Evolutionary conservation across 2,113 vertebrate genomes (phyloP), one percentile per base, ranked within the genome.

Genomic region (Psephotus haematonotus): DNA sequence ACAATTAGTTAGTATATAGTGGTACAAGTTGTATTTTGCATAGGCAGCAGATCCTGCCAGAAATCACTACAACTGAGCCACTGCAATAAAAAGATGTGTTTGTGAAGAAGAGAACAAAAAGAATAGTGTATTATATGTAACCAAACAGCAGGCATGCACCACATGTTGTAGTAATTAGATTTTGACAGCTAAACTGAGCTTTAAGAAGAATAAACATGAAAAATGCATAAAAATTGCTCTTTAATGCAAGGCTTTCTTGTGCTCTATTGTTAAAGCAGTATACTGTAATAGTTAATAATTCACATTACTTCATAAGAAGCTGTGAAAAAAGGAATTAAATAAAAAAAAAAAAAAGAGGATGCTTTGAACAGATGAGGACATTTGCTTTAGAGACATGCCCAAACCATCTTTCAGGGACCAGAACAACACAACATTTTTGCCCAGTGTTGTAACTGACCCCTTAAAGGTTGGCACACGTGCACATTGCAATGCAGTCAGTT

Each of bases 161-260:
- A 75, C 87, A 67, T 80, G 83, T 92, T 92, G 91, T 70, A 65
- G 64, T 93, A 93, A 97, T 97, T 96, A 92, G 69, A 88, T 97
- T 98, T 93, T 97, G 97, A 97, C 94, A 96, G 63, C 86, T 90
- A 52, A 97, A 94, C 92, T 94, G 96, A 97, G 82, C 64, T 96
- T 69, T 82, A 91, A 94, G 91, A 95, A 87, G 79, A 95, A 93
- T 95, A 97, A 97, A 97, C 77, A 92, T 95, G 86, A 97, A 96
- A 96, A 95, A 97, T 95, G 88, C 70, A 76, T 96, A 43, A 93
- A 93, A 97, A 96, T 67, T 60, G 55, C 41, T 70, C 74, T 95
- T 92, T 74, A 82, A 70, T 86, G 87, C 84, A 4, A 23, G 79
- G 37, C 57, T 79, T 95, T 97, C 92, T 87, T 87, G 80, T 88